A percentile compares a stretch with the other conserved stretches of the same genome.
Conservation (phyloP, 2,888 invertebrate species). For the Dasypolia templi region DNA sequence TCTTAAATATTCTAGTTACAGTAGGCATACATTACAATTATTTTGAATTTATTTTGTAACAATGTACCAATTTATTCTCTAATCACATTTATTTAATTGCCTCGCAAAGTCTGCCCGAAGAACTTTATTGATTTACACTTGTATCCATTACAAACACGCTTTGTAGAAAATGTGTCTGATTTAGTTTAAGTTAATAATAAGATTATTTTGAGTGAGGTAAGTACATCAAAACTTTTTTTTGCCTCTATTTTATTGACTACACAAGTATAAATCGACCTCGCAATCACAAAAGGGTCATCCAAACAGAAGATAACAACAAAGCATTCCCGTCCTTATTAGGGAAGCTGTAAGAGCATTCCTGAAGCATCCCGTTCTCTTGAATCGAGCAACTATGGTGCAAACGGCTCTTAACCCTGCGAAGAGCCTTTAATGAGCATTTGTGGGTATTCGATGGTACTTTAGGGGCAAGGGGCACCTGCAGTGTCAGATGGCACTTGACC, state of each 20-base stretch:
- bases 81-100: neutral
- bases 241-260: constrained; percentile 4
- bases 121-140: neutral
- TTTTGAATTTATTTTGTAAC: no score
- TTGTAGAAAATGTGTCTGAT: neutral
- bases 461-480: constrained; percentile 41
- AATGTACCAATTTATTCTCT: neutral
- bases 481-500: constrained; percentile 41
- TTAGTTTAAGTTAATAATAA: neutral
- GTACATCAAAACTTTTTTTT: neutral
- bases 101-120: neutral
- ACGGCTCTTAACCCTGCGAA: constrained; percentile 49
- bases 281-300: constrained; percentile 19
- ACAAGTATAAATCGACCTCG: constrained; percentile 15
- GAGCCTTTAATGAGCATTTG: constrained; percentile 65
- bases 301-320: constrained; percentile 17
- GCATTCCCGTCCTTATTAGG: constrained; percentile 40
- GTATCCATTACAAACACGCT: neutral
- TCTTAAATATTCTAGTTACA: no score
- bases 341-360: constrained; percentile 30
- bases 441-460: constrained; percentile 52
- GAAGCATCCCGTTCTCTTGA: constrained; percentile 47
- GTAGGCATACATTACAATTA: no score
- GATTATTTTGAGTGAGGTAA: neutral
- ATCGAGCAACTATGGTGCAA: constrained; percentile 57